These are phyloP conservation scores for Serilophus lunatus DNA, from an alignment of 2,113 vertebrate species.

Conservation along the genomic window DNA sequence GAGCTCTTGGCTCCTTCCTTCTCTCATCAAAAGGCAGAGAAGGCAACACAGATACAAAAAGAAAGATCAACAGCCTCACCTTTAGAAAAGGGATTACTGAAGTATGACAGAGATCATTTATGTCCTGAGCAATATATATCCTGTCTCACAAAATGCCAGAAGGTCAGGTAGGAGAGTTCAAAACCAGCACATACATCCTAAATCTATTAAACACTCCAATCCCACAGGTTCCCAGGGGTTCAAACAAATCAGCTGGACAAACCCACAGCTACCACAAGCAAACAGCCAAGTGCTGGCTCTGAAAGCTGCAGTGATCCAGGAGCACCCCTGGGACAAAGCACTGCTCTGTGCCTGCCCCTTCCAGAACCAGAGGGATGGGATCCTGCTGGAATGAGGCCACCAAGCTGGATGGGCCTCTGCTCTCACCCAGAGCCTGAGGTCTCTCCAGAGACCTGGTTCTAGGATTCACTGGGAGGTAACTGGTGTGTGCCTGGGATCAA, in stretches of 20 bases:
- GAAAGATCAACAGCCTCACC: neutral
- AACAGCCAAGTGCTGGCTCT: neutral
- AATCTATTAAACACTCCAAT: neutral
- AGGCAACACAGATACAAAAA: neutral
- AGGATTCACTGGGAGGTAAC: neutral
- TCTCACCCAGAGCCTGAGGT: neutral
- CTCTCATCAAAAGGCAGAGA: neutral
- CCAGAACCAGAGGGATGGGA: neutral
- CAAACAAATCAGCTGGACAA: neutral
- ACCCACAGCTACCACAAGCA: neutral
- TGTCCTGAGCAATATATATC: neutral
- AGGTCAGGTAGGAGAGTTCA: neutral
- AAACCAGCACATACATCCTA: neutral
- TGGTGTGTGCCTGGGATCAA: neutral
- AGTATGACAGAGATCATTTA: neutral
- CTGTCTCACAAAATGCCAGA: neutral
- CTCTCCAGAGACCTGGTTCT: neutral
- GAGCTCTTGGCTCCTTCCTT: neutral
- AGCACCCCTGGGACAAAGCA: neutral
- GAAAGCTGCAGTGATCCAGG: neutral
- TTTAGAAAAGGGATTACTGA: neutral
- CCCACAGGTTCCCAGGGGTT: neutral
- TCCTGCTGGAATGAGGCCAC: neutral
- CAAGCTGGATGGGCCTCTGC: neutral
- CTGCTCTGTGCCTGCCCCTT: neutral